These are phyloP conservation scores for Pachyramphus minor DNA, from an alignment of 2,113 vertebrate species.

Conservation along the genomic window DNA sequence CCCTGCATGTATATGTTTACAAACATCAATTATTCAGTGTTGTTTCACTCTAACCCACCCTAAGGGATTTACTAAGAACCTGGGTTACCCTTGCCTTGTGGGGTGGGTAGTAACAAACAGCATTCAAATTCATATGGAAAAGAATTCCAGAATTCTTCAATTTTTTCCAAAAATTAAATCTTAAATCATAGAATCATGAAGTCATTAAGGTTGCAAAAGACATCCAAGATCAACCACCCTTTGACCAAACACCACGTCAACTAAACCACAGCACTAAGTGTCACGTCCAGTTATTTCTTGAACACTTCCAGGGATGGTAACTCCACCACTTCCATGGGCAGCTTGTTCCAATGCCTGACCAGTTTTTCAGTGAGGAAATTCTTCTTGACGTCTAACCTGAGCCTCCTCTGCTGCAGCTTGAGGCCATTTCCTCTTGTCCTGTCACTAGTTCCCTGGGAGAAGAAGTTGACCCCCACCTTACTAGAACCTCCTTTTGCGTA, in stretches of 20 bases:
- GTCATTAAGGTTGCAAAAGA: neutral
- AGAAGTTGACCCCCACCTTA: neutral
- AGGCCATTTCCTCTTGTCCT: neutral
- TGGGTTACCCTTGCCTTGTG: no score
- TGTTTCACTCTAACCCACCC: no score
- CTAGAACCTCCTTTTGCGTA: neutral
- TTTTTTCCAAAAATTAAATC: neutral
- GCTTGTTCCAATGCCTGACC: neutral
- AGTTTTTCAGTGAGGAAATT: neutral
- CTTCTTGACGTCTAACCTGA: neutral
- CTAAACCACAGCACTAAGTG: neutral
- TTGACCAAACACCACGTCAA: neutral
- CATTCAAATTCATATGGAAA: neutral
- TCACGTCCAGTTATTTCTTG: neutral
- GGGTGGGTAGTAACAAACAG: neutral
- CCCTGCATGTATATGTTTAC: no score
- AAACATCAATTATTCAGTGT: no score
- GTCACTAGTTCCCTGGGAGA: neutral
- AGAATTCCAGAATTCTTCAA: neutral
- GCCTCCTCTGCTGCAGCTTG: neutral
- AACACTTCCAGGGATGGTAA: neutral
- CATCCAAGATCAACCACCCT: neutral
- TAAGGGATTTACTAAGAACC: no score
- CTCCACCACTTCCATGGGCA: neutral
- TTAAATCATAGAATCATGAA: neutral